These are phyloP conservation scores for Xestoiulus laeticollis DNA, from an alignment of 2,888 invertebrate species.

Conservation along the genomic window DNA sequence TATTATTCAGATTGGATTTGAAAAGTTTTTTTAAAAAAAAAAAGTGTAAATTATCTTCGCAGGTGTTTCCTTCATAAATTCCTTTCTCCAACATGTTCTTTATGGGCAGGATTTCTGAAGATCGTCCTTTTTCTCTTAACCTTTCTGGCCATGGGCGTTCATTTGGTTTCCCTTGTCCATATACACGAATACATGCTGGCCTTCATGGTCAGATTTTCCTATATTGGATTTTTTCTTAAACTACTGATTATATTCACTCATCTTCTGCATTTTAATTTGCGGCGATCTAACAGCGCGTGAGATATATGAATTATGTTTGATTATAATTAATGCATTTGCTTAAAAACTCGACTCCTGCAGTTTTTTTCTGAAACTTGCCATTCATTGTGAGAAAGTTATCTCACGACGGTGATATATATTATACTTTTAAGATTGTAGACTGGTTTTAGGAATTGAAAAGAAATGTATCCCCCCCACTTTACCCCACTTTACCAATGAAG, in stretches of 20 bases:
- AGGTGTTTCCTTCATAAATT: constrained; percentile 26
- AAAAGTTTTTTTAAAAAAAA: background rate
- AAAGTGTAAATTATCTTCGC: constrained; percentile 30
- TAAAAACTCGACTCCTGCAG: background rate
- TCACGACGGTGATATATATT: background rate
- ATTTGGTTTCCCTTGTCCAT: constrained; percentile 3
- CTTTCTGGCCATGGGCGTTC: constrained; percentile 30
- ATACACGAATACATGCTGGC: background rate
- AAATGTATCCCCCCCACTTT: background rate
- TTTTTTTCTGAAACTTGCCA: background rate
- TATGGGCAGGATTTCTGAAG: constrained; percentile 18
- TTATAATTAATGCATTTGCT: background rate
- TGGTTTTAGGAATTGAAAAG: background rate
- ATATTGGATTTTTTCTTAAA: background rate
- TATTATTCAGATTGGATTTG: constrained; percentile 24
- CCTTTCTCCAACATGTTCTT: constrained; percentile 23
- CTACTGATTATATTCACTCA: background rate
- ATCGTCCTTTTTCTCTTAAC: constrained; percentile 42
- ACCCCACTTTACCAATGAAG: background rate
- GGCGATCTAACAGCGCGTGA: background rate
- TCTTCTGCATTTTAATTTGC: constrained; percentile 27
- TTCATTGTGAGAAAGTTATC: background rate
- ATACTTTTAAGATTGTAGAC: too few relatives aligned
- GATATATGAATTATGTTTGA: background rate
- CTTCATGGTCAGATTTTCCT: background rate